Base-by-base conservation (phyloP, 2,113 vertebrate species). In the Salminus brasiliensis region DNA sequence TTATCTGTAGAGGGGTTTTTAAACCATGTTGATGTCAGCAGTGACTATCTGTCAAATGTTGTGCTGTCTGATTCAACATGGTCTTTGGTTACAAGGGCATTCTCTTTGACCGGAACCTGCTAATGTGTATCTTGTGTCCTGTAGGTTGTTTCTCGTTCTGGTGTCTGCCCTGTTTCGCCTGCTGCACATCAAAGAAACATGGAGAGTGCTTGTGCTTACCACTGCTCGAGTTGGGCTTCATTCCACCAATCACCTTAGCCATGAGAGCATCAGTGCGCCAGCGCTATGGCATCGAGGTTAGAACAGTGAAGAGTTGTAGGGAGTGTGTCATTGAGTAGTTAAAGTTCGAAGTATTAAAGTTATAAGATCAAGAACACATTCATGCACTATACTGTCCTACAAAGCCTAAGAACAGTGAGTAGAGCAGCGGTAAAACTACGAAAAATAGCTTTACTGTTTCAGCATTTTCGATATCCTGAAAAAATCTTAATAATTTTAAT, bases 161-260 rank as follows among this genome's bases (percentile, higher is more conserved):
- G 93, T 93, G 91, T 72, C 53, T 88, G 25, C 88, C 87, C 0
- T 94, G 89, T 68, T 93, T 93, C 68, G n/a, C 88, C 62, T 94
- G 93, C 71, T 81, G 34, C 16, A 92, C 89, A 0, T n/a, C 89
- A 0, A 63, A 29, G 1, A 81, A 91, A 0, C 88, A 86, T 12
- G 91, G 88, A 0, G 90, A 94, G 85, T 94, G 92, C 63, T 30
- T 92, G 2, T 93, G 90, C 77, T 74, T 93, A 59, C 93, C 92
- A 0, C 63, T 93, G 73, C 87, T 94, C 45, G 88, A 93, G 1
- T 90, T 41, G 11, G 90, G 90, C 7, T 73, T 41, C 29, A 87
- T 92, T 71, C 89, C 89, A 2, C 90, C 91, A 1, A 83, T 91
- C 1, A 80, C 88, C 47, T 69, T 85, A 25, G 78, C 84, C 30